phyloP scores from a whole-genome alignment of 2,888 invertebrate genomes.

The Chloromyia formosa region DNA sequence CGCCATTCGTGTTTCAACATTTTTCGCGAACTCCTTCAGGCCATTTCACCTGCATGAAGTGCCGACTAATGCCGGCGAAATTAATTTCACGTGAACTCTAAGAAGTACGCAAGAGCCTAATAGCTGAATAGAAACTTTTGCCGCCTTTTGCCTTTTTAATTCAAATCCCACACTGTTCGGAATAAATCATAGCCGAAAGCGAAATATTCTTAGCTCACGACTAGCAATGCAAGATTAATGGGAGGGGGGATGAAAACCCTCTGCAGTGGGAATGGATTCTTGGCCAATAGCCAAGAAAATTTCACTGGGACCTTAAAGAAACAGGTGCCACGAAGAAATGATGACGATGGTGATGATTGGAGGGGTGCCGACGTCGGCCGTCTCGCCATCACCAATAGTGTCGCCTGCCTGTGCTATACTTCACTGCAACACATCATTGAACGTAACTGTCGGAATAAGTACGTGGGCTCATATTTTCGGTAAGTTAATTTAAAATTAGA shows the following conservation, averaged over 20 bases:
- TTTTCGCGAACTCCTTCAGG: background rate
- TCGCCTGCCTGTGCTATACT: background rate
- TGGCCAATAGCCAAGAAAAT: conserved; percentile 39
- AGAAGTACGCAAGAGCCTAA: background rate
- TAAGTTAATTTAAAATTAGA: conserved; percentile 13
- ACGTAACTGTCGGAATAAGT: conserved; percentile 17
- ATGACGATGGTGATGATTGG: conserved; percentile 29
- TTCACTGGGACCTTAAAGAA: conserved; percentile 18
- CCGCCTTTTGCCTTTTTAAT: conserved; percentile 26
- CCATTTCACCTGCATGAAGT: background rate
- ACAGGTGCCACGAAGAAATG: conserved; percentile 26
- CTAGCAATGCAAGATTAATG: background rate
- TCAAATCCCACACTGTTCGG: background rate
- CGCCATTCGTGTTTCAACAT: too few relatives aligned
- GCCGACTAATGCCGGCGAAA: background rate
- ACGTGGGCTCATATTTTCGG: conserved; percentile 37
- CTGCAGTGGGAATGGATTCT: conserved; percentile 3
- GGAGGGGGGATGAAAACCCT: background rate
- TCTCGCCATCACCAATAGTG: too few relatives aligned
- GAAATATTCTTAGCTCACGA: background rate
- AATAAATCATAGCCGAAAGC: conserved; percentile 28
- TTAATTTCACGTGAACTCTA: conserved; percentile 20
- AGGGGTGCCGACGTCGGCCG: too few relatives aligned
- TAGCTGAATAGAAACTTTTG: background rate
- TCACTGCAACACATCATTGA: conserved; percentile 17